A percentile compares a stretch with the other conserved stretches of the same genome.
Conservation (phyloP, 1,140 invertebrate species). For the Neoseiulus cucumeris region DNA sequence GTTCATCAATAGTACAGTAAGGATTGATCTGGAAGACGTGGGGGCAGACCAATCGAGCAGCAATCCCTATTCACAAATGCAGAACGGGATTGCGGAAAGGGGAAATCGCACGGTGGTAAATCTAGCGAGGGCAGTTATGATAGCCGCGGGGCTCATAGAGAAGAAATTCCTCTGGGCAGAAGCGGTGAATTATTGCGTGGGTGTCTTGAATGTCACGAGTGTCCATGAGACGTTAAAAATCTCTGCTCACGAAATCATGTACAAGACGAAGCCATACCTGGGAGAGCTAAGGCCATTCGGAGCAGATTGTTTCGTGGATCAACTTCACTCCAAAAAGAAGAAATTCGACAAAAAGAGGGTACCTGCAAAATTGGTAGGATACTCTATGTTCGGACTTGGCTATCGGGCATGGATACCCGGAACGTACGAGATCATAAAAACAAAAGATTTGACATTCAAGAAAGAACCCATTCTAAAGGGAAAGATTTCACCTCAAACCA, state of each 20-base stretch:
- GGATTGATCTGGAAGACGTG: too few relatives aligned
- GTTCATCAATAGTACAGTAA: neutral
- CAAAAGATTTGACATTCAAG: neutral
- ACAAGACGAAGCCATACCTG: neutral
- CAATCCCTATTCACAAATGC: constrained; percentile 3
- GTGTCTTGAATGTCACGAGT: neutral
- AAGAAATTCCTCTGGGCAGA: constrained; percentile 12
- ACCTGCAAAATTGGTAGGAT: neutral
- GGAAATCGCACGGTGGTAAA: constrained; percentile 11
- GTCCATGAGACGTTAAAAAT: neutral
- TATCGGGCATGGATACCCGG: neutral
- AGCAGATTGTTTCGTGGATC: neutral
- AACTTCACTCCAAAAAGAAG: neutral
- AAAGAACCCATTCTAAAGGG: neutral
- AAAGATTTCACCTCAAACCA: neutral
- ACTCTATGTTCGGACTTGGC: neutral
- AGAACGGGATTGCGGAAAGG: constrained; percentile 8
- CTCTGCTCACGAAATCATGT: neutral
- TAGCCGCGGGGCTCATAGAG: neutral
- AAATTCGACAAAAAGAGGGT: neutral
- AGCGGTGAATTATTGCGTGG: neutral
- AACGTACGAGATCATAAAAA: neutral
- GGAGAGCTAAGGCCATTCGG: neutral
- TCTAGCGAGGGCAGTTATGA: constrained; percentile 13
- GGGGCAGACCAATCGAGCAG: neutral